Conservation (phyloP, 2,888 invertebrate species). For the Patella ulyssiponensis region DNA sequence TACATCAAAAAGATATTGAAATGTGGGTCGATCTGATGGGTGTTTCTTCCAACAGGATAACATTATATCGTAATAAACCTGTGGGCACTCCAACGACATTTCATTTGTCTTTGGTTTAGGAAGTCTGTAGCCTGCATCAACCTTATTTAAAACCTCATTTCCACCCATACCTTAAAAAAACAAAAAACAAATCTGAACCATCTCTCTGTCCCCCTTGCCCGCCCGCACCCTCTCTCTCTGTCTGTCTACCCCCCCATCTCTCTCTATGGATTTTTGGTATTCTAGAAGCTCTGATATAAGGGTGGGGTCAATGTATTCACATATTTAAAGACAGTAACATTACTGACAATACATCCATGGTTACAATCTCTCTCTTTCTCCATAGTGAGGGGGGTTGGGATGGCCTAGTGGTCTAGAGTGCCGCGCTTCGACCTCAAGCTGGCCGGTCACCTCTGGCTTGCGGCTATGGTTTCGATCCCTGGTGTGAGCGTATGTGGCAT, state of each 20-base stretch:
- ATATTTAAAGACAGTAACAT: background rate
- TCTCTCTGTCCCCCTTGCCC: background rate
- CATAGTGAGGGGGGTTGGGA: too few species aligned
- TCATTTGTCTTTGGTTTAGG: background rate
- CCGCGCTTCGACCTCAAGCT: too few species aligned
- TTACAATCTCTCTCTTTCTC: background rate
- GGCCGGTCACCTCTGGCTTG: too few species aligned
- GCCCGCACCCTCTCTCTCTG: background rate
- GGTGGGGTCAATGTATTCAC: background rate
- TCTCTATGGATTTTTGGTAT: too few species aligned
- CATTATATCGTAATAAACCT: conserved; percentile 14
- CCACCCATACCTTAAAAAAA: conserved; percentile 11
- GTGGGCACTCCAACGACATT: background rate
- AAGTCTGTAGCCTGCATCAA: conserved; percentile 6
- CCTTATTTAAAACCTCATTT: background rate
- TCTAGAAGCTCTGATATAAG: background rate
- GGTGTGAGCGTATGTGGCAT: too few species aligned
- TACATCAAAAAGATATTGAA: background rate
- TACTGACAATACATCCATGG: background rate
- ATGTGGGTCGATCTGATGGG: conserved; percentile 12
- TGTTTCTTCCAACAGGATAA: conserved; percentile 13
- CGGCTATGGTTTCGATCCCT: too few species aligned
- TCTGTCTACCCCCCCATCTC: too few species aligned
- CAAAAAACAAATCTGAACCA: background rate
- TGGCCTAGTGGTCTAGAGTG: too few species aligned